Percentiles rank a stretch among this genome's conserved stretches.
Evolutionary conservation across 2,888 invertebrate species (phyloP).

Genomic region (Sinohyriopsis cumingii): DNA sequence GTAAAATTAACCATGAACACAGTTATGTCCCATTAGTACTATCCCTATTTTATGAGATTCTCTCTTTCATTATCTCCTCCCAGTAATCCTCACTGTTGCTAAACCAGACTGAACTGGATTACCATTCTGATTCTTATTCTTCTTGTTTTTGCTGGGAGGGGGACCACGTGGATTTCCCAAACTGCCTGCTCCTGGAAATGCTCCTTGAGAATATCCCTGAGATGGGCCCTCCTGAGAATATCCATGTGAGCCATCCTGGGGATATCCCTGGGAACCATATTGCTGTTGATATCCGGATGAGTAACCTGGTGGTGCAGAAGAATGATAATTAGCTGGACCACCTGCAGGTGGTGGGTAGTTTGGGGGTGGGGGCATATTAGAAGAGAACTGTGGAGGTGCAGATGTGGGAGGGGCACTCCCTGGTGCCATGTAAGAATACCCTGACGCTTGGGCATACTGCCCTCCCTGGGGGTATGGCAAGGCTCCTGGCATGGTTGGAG

Average conservation of each 20-base stretch:
- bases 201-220: conserved; percentile 12
- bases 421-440: conserved; percentile 28
- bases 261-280: conserved; percentile 10
- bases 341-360: conserved; percentile 20
- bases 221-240: conserved; percentile 16
- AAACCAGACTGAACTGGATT: conserved; percentile 21
- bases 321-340: conserved; percentile 17
- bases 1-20: too few species aligned
- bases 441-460: conserved; percentile 28
- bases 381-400: conserved; percentile 35
- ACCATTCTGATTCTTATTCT: conserved; percentile 16
- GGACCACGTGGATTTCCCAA: conserved; percentile 1
- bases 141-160: conserved; percentile 8
- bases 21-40: too few species aligned
- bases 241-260: conserved; percentile 17
- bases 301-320: conserved; percentile 19
- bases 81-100: conserved; percentile 44
- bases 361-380: conserved; percentile 27
- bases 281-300: conserved; percentile 30
- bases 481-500: conserved; percentile 23
- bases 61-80: conserved; percentile 19
- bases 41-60: too few species aligned
- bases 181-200: conserved; percentile 7
- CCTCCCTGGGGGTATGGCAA: conserved; percentile 18
- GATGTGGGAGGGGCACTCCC: conserved; percentile 35